Conservation (phyloP, 30 jellyfish, hydroid and myxozoan genomes). For the Rhopilema esculentum region DNA sequence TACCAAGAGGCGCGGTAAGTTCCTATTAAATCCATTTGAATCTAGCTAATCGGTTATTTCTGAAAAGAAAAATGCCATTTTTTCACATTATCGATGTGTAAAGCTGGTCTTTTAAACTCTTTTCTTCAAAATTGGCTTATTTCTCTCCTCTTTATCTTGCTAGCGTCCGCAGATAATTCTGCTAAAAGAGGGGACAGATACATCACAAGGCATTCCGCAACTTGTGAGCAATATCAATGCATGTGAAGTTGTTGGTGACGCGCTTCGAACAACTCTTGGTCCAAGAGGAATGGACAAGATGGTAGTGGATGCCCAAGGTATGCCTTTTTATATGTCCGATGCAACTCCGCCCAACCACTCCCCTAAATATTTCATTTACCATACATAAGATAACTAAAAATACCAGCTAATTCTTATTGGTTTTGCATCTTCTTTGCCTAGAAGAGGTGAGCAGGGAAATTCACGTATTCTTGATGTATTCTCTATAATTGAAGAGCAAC, state of each 20-base stretch:
- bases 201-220: slow-evolving; percentile 99
- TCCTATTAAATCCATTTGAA: slow-evolving; percentile 1
- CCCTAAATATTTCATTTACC: neutral
- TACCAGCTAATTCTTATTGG: neutral
- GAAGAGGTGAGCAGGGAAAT: too few species aligned
- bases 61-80: neutral
- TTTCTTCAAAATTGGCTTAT: neutral
- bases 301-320: slow-evolving; percentile 89
- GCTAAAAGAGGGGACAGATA: slow-evolving; percentile 98
- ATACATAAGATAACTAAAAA: neutral
- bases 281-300: slow-evolving; percentile 99
- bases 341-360: neutral
- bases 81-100: neutral
- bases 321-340: neutral
- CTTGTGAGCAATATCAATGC: slow-evolving; percentile 98
- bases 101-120: neutral
- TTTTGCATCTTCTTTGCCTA: neutral
- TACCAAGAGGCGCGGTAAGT: slow-evolving; percentile 68
- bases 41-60: neutral
- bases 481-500: too few species aligned
- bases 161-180: slow-evolving; percentile 96
- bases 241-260: slow-evolving; percentile 99
- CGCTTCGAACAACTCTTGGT: slow-evolving; percentile 99
- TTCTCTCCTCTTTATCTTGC: neutral
- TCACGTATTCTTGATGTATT: too few species aligned